These are phyloP conservation scores for Protobothrops flavoviridis DNA, from an alignment of 2,113 vertebrate species.

Conservation along the genomic window DNA sequence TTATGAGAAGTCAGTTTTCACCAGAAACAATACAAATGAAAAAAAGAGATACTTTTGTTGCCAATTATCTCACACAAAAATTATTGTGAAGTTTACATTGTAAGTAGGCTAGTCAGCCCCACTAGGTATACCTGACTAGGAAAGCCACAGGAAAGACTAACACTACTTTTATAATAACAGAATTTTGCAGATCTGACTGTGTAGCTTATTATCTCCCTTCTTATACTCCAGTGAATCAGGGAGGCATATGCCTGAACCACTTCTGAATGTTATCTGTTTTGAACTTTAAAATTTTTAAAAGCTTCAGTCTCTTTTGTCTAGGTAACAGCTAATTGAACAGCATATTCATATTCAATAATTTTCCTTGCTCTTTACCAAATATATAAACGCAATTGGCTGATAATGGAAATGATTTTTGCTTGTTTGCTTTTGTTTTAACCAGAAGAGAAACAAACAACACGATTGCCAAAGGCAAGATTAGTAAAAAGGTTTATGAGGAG, in stretches of 20 bases:
- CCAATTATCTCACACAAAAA: neutral
- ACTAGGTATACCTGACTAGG: neutral
- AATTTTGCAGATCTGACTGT: neutral
- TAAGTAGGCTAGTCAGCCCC: neutral
- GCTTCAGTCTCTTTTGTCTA: neutral
- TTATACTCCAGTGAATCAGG: neutral
- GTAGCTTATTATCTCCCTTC: neutral
- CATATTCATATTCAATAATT: neutral
- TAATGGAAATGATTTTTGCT: neutral
- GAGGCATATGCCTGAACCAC: neutral
- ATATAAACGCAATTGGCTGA: neutral
- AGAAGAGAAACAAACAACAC: neutral
- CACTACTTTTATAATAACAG: neutral
- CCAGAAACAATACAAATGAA: neutral
- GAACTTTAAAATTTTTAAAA: neutral
- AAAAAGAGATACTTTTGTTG: fast-evolving
- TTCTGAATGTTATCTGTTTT: neutral
- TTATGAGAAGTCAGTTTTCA: neutral
- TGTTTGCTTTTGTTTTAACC: neutral
- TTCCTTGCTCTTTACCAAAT: neutral
- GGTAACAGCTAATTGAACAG: neutral
- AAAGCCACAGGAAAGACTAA: neutral
- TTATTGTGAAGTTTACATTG: constrained; percentile 5
- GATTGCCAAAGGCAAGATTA: neutral
- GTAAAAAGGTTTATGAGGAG: neutral